Conservation (phyloP, 2,113 vertebrate genomes). For the Nesogale talazaci region DNA sequence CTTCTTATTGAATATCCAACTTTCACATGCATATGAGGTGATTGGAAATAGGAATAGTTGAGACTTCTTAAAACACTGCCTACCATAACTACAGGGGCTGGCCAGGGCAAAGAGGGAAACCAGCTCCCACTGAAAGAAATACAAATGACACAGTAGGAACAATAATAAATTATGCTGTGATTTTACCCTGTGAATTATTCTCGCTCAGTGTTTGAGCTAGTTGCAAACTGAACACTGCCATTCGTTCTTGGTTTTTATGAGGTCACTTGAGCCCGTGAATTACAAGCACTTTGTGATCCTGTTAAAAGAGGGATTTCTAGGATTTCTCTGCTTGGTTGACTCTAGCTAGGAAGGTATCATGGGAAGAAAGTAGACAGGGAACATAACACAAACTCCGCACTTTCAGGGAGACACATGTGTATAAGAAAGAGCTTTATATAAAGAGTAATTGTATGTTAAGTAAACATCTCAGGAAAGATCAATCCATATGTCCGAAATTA, state of each 20-base stretch:
- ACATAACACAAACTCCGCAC: background rate
- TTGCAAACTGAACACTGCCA: background rate
- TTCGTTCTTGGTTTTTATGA: slow-evolving; percentile 27
- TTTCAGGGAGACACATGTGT: background rate
- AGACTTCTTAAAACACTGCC: background rate
- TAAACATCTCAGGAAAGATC: too few relatives aligned
- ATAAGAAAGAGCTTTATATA: too few relatives aligned
- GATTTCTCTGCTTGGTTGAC: background rate
- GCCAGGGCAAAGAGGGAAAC: background rate
- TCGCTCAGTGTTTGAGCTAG: slow-evolving; percentile 5
- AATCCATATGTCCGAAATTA: too few relatives aligned
- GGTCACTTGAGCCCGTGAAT: background rate
- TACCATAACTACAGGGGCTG: background rate
- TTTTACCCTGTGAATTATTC: slow-evolving; percentile 29
- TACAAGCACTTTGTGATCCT: background rate
- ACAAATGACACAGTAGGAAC: background rate
- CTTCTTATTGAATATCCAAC: too few relatives aligned
- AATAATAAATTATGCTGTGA: slow-evolving; percentile 10
- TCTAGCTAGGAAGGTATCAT: background rate
- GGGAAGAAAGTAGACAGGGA: background rate
- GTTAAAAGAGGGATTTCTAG: background rate
- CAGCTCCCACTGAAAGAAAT: background rate
- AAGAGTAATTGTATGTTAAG: background rate
- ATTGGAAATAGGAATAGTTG: too few relatives aligned
- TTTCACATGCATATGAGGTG: too few relatives aligned